phyloP scores from a whole-genome alignment of 1,140 invertebrate species.

The Apis laboriosa region DNA sequence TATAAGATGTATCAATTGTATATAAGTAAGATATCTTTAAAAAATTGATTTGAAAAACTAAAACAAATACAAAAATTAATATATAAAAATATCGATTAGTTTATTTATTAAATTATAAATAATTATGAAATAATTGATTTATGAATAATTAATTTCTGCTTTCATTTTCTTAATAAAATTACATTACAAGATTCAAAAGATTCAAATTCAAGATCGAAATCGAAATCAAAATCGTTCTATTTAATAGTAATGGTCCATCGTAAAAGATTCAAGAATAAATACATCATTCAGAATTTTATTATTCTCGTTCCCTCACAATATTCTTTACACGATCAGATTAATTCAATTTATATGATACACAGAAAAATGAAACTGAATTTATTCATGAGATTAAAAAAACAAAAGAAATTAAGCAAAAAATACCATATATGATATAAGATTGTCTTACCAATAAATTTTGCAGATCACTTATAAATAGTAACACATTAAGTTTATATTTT shows the following conservation, averaged over 20 bases:
- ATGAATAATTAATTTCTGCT: slow-evolving; percentile 12
- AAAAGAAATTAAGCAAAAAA: background rate
- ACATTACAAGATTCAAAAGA: slow-evolving; percentile 28
- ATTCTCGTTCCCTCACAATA: too few relatives aligned
- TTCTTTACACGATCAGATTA: background rate
- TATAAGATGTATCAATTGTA: too few relatives aligned
- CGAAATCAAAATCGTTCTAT: slow-evolving; percentile 17
- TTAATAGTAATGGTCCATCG: background rate
- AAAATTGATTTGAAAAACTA: too few relatives aligned
- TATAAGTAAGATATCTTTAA: too few relatives aligned
- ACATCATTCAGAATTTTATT: background rate
- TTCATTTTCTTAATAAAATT: slow-evolving; percentile 50
- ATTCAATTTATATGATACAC: background rate
- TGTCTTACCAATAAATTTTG: too few relatives aligned
- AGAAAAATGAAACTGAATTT: background rate
- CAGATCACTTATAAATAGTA: too few relatives aligned
- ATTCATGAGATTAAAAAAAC: background rate
- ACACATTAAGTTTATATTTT: too few relatives aligned
- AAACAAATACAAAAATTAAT: too few relatives aligned
- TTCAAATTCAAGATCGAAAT: background rate
- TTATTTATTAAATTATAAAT: too few relatives aligned
- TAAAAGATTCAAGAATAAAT: background rate
- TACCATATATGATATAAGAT: background rate
- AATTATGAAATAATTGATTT: too few relatives aligned
- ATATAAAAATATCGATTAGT: too few relatives aligned